Percentiles rank a stretch among this genome's conserved stretches.
Conservation (phyloP, 2,113 vertebrate species). For the Melanerpes formicivorus region DNA sequence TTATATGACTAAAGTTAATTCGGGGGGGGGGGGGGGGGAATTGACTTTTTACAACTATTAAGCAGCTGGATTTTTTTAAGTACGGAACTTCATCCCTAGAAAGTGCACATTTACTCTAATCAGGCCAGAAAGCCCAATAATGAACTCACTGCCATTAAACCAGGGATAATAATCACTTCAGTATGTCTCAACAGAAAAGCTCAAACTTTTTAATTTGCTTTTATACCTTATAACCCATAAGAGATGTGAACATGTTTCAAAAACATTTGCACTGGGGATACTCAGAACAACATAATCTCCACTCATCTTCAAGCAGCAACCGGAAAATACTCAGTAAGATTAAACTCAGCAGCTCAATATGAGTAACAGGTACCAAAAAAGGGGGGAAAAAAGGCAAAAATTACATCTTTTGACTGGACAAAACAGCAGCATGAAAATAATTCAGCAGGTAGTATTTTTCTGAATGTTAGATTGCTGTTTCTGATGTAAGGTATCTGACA, state of each 20-base stretch:
- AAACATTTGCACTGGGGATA: background rate
- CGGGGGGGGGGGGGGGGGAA: background rate
- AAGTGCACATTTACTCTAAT: background rate
- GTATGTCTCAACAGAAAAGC: background rate
- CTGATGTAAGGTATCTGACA: background rate
- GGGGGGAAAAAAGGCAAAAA: background rate
- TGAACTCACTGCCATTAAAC: background rate
- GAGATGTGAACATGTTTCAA: background rate
- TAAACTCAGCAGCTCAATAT: background rate
- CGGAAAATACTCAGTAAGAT: background rate
- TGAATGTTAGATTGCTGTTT: background rate
- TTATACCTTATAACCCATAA: background rate
- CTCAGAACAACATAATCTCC: background rate
- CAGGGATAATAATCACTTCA: background rate
- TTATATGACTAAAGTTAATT: background rate
- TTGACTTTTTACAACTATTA: background rate
- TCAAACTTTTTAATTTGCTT: conserved; percentile 16
- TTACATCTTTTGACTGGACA: background rate
- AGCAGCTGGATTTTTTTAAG: background rate
- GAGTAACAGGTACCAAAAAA: background rate
- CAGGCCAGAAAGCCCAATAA: background rate
- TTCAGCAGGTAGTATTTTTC: background rate
- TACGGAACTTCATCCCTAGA: background rate
- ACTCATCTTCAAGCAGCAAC: background rate
- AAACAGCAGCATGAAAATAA: background rate